phyloP scores from a whole-genome alignment of 2,888 invertebrate species.

The Bugulina stolonifera region DNA sequence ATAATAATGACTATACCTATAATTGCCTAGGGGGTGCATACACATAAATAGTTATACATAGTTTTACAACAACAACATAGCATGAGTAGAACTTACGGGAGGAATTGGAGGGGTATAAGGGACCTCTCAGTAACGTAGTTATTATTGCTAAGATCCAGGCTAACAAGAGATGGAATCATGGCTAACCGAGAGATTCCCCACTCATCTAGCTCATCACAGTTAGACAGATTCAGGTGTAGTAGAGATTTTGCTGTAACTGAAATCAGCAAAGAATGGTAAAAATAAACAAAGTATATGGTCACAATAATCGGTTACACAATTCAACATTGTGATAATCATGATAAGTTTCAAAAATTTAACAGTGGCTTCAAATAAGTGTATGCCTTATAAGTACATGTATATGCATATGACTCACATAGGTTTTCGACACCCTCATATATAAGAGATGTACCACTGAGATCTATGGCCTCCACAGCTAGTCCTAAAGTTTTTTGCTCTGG shows the following conservation, averaged over 20 bases:
- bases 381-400: too few species aligned
- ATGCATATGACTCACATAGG: constrained; percentile 6
- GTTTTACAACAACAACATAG: too few species aligned
- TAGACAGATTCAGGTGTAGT: background rate
- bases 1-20: too few species aligned
- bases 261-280: too few species aligned
- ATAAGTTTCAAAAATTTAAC: too few species aligned
- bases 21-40: too few species aligned
- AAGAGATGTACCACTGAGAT: background rate
- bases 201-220: constrained; percentile 6
- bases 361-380: too few species aligned
- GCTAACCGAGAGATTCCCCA: constrained; percentile 16
- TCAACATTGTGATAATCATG: too few species aligned
- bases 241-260: background rate
- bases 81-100: constrained; percentile 23
- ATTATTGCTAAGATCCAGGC: constrained; percentile 24
- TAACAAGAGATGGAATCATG: constrained; percentile 18
- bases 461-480: background rate
- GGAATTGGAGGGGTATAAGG: constrained; percentile 9
- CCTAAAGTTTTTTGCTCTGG: background rate
- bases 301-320: too few species aligned
- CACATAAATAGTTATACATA: too few species aligned
- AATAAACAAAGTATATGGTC: too few species aligned
- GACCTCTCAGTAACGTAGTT: constrained; percentile 3
- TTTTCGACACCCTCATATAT: constrained; percentile 24